Conservation (phyloP, 2,797 vertebrate species). For the Lycodopsis pacificus region DNA sequence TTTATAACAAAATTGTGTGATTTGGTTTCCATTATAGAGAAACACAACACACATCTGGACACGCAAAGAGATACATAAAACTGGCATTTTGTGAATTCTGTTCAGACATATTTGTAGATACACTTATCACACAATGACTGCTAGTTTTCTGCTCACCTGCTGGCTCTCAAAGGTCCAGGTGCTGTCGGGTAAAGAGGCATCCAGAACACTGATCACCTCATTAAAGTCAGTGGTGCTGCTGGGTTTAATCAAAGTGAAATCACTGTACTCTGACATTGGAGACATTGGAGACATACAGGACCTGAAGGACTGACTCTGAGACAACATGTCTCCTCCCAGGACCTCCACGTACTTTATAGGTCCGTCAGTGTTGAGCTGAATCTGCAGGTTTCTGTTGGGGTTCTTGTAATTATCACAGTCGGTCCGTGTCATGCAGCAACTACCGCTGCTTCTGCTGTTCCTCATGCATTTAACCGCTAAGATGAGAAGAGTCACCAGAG, state of each 20-base stretch:
- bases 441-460: constrained; percentile 66
- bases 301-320: constrained; percentile 85
- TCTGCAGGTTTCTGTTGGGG: constrained; percentile 83
- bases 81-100: neutral
- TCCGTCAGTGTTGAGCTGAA: constrained; percentile 84
- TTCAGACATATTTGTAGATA: neutral
- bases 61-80: neutral
- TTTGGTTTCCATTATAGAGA: neutral
- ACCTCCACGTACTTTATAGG: constrained; percentile 86
- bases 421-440: constrained; percentile 73
- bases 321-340: constrained; percentile 83
- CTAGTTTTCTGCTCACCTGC: constrained; percentile 71
- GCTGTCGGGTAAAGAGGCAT: constrained; percentile 80
- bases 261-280: constrained; percentile 85
- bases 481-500: constrained; percentile 77
- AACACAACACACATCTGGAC: neutral
- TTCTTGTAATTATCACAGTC: constrained; percentile 80
- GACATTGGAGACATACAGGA: constrained; percentile 84
- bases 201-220: constrained; percentile 78
- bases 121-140: neutral
- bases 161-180: constrained; percentile 82
- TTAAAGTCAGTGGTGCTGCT: constrained; percentile 82
- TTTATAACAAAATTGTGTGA: neutral
- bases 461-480: constrained; percentile 79
- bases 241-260: constrained; percentile 83